Evolutionary conservation across 2,888 invertebrate species (phyloP), one percentile per base, ranked within the genome.

Genomic region (Phyto melanocephala): DNA sequence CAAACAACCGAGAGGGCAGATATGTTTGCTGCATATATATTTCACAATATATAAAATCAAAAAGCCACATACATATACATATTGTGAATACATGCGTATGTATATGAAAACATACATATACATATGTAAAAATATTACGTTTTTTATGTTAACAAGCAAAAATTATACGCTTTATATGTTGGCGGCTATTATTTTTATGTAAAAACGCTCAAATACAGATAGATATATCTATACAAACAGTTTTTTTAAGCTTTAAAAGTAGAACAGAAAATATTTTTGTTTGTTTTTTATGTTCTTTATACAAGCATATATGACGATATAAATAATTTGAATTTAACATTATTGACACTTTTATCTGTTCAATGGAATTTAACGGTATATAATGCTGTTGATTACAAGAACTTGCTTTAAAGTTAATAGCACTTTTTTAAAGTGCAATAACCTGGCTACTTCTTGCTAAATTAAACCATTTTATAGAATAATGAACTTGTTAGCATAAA

Each of bases 401-500:
- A 70, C 50, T 70, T 74, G 56, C 22, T 58, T 15, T 63, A 15
- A 63, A 37, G 15, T 50, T 70, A 56, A 58, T 24, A 45, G 22
- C 35, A 35, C 56, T 45, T 35, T 52, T n/a, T 20, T 33, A 22
- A 35, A 58, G 81, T 40, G 13, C 72, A 81, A 63, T 78, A 68
- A 78, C 67, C 72, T 74, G 33, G 4, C 28, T 28, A 6, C 45
- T 60, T 47, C 42, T 1, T 62, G 70, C 70, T 24, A 37, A 77
- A 37, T 35, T 81, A 33, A 42, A 67, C 10, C 60, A 52, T 65
- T 65, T 56, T 63, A 33, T 63, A 33, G 76, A 71, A 56, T 65
- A 81, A 76, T 76, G 76, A 81, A 81, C 76, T 76, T 71, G 63
- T 50, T 50, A n/a, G n/a, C n/a, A n/a, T n/a, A 4, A 71, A 62